phyloP scores from a whole-genome alignment of 53 echinoderm and acorn worm species.

The Hippasteria phrygiana region DNA sequence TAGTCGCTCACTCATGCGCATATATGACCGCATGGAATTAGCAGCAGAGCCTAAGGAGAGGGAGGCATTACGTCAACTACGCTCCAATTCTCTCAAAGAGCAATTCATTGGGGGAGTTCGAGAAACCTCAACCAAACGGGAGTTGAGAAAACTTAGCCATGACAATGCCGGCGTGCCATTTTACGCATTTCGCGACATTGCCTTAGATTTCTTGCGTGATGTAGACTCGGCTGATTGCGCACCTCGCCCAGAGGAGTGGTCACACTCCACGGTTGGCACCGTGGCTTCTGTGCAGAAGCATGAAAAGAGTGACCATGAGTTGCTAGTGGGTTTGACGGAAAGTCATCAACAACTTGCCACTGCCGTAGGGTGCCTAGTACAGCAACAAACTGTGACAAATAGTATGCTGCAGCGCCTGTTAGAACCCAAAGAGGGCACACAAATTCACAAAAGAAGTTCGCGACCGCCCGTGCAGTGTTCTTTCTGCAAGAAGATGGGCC shows the following conservation, averaged over 20 bases:
- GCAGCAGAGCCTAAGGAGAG: conserved; percentile 30
- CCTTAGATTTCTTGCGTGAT: neutral
- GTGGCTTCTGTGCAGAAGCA: neutral
- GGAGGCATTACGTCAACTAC: conserved; percentile 18
- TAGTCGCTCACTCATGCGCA: conserved; percentile 37
- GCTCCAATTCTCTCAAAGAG: conserved; percentile 9
- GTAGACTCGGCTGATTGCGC: neutral
- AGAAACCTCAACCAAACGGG: conserved; percentile 34
- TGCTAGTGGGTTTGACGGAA: conserved; percentile 9
- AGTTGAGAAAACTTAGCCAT: conserved; percentile 25
- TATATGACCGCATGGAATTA: conserved; percentile 24
- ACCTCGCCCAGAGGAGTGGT: neutral
- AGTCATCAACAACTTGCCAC: conserved; percentile 12
- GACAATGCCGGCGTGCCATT: conserved; percentile 3
- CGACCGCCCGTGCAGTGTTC: neutral
- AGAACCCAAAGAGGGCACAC: neutral
- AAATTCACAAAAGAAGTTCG: neutral
- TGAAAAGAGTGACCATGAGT: conserved; percentile 9
- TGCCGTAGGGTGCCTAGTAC: conserved; percentile 21
- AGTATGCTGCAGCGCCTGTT: conserved; percentile 9
- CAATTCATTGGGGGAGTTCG: conserved; percentile 43
- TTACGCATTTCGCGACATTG: neutral
- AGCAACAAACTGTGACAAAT: conserved; percentile 2
- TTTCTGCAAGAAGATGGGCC: neutral
- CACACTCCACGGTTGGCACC: neutral